These are phyloP conservation scores for Xenopus tropicalis DNA, from an alignment of 2,113 vertebrate genomes.

Conservation along the genomic window UCB_Xtro_10.0 CM004443.2:135892001-135892500, in stretches of 20 bases:
- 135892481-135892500: slow-evolving; percentile 76
- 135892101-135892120: too few species aligned
- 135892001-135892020: too few species aligned
- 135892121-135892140: too few species aligned
- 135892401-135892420: slow-evolving; percentile 79
- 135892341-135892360: slow-evolving; percentile 70
- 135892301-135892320: neutral
- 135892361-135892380: slow-evolving; percentile 78
- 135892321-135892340: slow-evolving; percentile 53
- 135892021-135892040: too few species aligned
- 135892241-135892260: neutral
- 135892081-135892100: too few species aligned
- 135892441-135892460: slow-evolving; percentile 79
- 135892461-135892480: slow-evolving; percentile 75
- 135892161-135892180: too few species aligned
- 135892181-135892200: too few species aligned
- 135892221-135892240: neutral
- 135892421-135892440: slow-evolving; percentile 76
- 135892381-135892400: slow-evolving; percentile 76
- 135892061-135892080: too few species aligned
- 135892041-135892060: too few species aligned
- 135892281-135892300: neutral
- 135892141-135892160: too few species aligned
- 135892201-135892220: neutral
- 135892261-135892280: neutral